Base-by-base conservation (phyloP, 2,888 invertebrate genomes). In the Mythimna pallens region DNA sequence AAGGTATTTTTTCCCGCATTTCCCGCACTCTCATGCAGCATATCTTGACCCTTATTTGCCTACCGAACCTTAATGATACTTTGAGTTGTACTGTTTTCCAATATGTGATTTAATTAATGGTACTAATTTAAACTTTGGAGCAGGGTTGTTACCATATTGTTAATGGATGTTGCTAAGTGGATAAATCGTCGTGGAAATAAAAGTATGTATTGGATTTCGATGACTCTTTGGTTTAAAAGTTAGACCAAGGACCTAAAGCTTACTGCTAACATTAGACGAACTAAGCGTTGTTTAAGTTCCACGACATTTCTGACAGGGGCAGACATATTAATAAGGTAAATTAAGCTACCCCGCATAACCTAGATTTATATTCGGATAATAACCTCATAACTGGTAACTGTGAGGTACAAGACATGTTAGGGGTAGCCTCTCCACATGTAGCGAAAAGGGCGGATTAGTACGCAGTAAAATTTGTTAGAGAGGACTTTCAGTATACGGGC, bases 401-500 rank as follows among this genome's bases (percentile, higher is more conserved):
- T 47, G 87, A 85, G 89, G 90, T 92, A 94, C 94, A 94, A 93
- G 94, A 92, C 94, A 92, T 93, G 92, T 92, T 87, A 61, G 92
- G 93, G 93, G 90, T 86, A 86, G 70, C 73, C 70, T 82, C 80
- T 87, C 86, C 89, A 89, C 89, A 84, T 90, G 89, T 90, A 88
- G 88, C 89, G 91, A 92, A 92, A 93, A 94, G 93, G 94, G 90
- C 90, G 95, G 96, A 95, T 96, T 95, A 95, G 94, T 90, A 87
- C 88, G 90, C 93, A 93, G 95, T 95, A 94, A 95, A 96, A 96
- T 96, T 96, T 95, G 96, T 94, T 95, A 94, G 94, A 94, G 93
- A 93, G 95, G 89, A 89, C 86, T 89, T 87, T 85, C 73, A 84
- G 89, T 88, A 93, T 94, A 93, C 93, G 95, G 94, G 94, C 92